A percentile compares a stretch with the other conserved stretches of the same genome.
These are phyloP conservation scores for Toxonevra muliebris DNA, from an alignment of 2,888 invertebrate species.

Conservation along the genomic window DNA sequence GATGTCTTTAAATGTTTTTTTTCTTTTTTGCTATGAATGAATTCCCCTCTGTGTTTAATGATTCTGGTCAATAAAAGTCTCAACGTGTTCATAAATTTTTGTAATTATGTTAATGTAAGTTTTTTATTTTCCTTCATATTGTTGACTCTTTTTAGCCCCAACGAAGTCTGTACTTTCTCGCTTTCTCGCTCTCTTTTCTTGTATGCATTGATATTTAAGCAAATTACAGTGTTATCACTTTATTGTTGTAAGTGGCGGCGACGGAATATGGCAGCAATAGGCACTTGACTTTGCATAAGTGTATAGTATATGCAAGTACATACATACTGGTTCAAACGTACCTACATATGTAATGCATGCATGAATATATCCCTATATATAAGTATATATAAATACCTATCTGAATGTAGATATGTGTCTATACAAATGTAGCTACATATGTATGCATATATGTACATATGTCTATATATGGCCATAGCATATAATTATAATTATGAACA, in stretches of 20 bases:
- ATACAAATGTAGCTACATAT: neutral
- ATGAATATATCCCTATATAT: neutral
- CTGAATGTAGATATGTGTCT: neutral
- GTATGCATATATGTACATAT: neutral
- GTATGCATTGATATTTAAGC: neutral
- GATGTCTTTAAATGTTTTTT: no score
- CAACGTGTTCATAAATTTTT: conserved; percentile 1
- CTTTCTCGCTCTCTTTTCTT: neutral
- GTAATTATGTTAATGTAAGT: neutral
- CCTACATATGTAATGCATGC: neutral
- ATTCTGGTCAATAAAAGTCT: neutral
- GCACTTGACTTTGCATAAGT: no score
- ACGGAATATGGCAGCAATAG: no score
- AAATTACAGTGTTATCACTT: neutral
- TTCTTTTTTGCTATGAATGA: no score
- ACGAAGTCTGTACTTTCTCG: neutral
- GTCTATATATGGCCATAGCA: neutral
- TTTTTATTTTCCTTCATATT: neutral
- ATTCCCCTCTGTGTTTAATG: no score
- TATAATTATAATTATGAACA: no score
- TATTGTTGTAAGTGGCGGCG: neutral
- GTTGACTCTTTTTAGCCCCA: neutral
- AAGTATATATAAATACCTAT: neutral
- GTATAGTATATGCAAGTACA: no score
- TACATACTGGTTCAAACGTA: no score